Base-by-base conservation (phyloP, 2,888 invertebrate species). In the Crepidodera aurea region DNA sequence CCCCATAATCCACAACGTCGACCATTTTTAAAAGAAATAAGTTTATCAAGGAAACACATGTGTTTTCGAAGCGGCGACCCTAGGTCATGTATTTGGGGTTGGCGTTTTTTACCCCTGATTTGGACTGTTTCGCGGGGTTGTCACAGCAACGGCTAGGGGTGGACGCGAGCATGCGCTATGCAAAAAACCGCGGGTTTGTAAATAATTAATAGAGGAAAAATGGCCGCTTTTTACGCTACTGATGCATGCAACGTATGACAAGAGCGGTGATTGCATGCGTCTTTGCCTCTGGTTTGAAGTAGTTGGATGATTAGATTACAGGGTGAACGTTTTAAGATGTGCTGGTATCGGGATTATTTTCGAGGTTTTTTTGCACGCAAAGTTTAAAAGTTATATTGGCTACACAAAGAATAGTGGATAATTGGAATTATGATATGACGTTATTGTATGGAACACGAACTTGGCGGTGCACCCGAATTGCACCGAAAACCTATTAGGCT, bases 101-200 rank as follows among this genome's bases (percentile, higher is more conserved):
- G 58, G 58, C 58, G 53, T 54, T 62, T 62, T 58, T 58, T 48
- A 40, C 62, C 62, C 62, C 62, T 15, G 40, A 53, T 58, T 48
- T 48, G 40, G 48, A 51, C 51, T 51, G 63, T 60, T 60, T 53
- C 56, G 54, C 60, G 60, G 53, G 53, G 68, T 68, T 64, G 61
- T 62, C 65, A 63, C 57, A 66, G 64, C 68, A 66, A 66, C 65
- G 50, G 46, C 19, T 56, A 64, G 62, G 62, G 62, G 65, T 55
- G 57, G 59, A 34, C 29, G 56, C 55, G 55, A 19, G 55, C 63
- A 53, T 60, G 62, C 65, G 65, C 65, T 40, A 19, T 16, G n/a
- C 54, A 55, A 60, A 60, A 60, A 60, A 50, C 16, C 59, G 34
- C 60, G 58, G 58, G 46, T 59, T 56, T 40, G 51, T 61, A 58